Percentiles rank a stretch among this genome's conserved stretches.
Evolutionary conservation across 2,888 invertebrate species (phyloP).

Genomic region (Mantis religiosa): DNA sequence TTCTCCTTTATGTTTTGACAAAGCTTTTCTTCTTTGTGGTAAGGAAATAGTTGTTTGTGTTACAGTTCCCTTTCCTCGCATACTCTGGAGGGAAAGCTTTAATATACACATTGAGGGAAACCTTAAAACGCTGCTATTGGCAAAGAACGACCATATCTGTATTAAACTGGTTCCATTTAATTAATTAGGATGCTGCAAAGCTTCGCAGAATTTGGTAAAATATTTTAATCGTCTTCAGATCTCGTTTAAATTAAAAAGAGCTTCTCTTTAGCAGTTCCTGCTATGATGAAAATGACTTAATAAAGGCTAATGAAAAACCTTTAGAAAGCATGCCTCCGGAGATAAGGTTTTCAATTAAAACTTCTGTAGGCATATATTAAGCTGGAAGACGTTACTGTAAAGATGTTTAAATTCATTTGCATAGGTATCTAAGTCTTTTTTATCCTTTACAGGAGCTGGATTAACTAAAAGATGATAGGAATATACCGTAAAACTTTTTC

Average conservation of each 20-base stretch:
- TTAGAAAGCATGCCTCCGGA: neutral
- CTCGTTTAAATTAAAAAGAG: neutral
- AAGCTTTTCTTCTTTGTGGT: neutral
- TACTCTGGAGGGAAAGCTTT: neutral
- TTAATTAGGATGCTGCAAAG: neutral
- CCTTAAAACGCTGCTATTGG: neutral
- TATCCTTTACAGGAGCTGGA: too few relatives aligned
- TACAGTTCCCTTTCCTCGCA: neutral
- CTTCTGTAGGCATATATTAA: neutral
- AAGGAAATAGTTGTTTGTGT: neutral
- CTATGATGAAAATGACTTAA: neutral
- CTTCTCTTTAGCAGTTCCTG: neutral
- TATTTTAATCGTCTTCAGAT: neutral
- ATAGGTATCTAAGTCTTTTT: neutral
- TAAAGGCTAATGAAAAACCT: neutral
- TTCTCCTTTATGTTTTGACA: neutral
- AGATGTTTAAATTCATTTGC: neutral
- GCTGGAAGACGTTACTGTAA: neutral
- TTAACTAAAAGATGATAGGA: too few relatives aligned
- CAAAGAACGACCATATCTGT: too few relatives aligned
- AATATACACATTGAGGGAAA: neutral
- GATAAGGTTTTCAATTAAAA: neutral
- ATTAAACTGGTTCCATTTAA: neutral
- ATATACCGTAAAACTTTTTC: too few relatives aligned
- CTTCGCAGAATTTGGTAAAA: neutral